These are phyloP conservation scores for Menura novaehollandiae DNA, from an alignment of 2,113 vertebrate species.

Conservation along the genomic window DNA sequence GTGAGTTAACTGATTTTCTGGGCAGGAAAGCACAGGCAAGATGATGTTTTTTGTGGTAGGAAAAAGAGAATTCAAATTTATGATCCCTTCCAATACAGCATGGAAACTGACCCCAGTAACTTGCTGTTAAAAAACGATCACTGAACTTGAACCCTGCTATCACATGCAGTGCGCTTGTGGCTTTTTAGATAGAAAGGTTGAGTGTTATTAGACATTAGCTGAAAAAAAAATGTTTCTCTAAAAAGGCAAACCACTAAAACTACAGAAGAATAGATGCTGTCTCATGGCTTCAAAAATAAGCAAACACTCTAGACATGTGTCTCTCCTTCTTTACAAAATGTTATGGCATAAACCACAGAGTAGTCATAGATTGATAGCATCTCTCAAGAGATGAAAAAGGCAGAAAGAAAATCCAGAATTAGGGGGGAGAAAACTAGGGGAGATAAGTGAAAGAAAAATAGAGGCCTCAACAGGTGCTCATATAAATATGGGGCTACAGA, in stretches of 20 bases:
- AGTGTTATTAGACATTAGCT: neutral
- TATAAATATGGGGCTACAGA: neutral
- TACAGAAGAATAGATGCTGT: neutral
- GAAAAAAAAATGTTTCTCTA: neutral
- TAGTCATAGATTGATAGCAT: neutral
- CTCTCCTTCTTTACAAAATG: neutral
- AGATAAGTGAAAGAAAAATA: neutral
- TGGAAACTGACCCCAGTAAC: neutral
- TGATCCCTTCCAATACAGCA: neutral
- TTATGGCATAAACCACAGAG: neutral
- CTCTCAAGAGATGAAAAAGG: neutral
- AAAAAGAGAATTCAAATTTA: neutral
- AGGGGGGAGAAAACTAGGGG: neutral
- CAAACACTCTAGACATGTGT: neutral
- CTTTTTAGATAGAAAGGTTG: neutral
- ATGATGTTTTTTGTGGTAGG: neutral
- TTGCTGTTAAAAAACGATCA: neutral
- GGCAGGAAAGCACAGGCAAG: neutral
- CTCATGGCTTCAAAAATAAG: neutral
- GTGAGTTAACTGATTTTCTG: neutral
- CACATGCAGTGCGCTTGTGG: neutral
- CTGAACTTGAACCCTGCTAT: neutral
- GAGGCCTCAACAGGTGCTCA: neutral
- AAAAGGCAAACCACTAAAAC: neutral
- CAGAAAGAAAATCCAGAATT: neutral